Evolutionary conservation across 2,888 invertebrate species (phyloP), one percentile per base, ranked within the genome.

Genomic region (Tetropium fuscum): DNA sequence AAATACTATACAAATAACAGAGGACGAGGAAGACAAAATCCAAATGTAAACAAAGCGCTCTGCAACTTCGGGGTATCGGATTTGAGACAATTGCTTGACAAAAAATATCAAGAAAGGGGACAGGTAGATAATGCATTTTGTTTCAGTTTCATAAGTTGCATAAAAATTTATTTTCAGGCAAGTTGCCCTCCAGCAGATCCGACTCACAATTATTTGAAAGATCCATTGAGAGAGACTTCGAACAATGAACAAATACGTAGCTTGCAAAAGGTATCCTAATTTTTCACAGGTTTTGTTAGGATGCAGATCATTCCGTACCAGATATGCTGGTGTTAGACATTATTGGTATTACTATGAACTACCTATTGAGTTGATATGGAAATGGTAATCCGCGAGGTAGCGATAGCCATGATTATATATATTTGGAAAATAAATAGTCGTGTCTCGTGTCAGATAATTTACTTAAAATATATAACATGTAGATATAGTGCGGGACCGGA

Each of bases 131-230:
- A 16, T 11, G 15, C 18, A 27, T 11, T 19, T 22, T n/a, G n/a
- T n/a, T 25, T 43, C 4, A 3, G 11, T 53, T 16, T 38, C 10
- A n/a, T 7, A 27, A 20, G 27, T 15, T 7, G n/a, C n/a, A n/a
- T n/a, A n/a, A n/a, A n/a, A 34, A 10, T 8, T 34, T 47, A 25
- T 18, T 64, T 62, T 38, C 48, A 64, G 64, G 11, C 30, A 54
- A 32, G 25, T 44, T 53, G 53, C 3, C 76, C 77, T 10, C 78
- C 78, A 7, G 69, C 74, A 13, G 78, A 78, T 61, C 77, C 78
- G 15, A 55, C 72, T 6, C 75, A 74, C 40, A 76, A 71, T 58
- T 75, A 69, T 63, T 62, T 77, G 51, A 74, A 66, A 51, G 77
- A 78, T 65, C 73, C 76, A 5, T 41, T 67, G 15, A 63, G 77